Conservation (phyloP, 2,797 vertebrate species). For the Nasua narica region DNA sequence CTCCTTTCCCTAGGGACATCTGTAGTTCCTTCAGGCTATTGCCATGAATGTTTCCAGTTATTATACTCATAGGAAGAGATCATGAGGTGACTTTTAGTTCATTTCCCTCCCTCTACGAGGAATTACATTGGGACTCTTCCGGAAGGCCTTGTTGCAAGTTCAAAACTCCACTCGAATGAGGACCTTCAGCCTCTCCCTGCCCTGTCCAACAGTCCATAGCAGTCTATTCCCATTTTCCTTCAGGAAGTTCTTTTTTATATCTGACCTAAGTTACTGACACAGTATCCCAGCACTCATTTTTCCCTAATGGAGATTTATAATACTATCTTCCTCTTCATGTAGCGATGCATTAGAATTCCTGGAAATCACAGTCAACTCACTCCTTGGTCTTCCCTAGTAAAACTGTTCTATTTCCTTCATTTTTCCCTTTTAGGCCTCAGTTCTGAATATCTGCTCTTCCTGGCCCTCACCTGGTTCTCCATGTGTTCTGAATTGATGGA, state of each 20-base stretch:
- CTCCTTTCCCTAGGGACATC: not conserved
- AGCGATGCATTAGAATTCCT: not conserved
- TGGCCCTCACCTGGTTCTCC: not conserved
- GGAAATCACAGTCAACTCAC: not conserved
- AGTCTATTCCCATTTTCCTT: not conserved
- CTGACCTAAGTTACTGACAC: not conserved
- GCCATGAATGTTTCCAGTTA: not conserved
- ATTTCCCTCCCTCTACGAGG: not conserved
- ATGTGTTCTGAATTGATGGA: slow-evolving; percentile 4
- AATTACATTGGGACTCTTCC: not conserved
- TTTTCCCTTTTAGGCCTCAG: not conserved
- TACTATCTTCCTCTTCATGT: not conserved
- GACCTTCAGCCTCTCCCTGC: not conserved
- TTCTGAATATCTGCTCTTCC: not conserved
- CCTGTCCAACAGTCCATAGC: not conserved
- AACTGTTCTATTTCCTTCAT: not conserved
- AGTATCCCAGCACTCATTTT: not conserved
- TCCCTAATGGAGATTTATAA: not conserved
- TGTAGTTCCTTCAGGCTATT: not conserved
- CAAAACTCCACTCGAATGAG: not conserved
- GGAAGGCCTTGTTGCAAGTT: not conserved
- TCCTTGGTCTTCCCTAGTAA: not conserved
- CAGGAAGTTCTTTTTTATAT: slow-evolving; percentile 13
- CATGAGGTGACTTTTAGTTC: not conserved
- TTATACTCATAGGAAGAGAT: not conserved